phyloP scores from a whole-genome alignment of 2,113 vertebrate species.

The Sturnus vulgaris region DNA sequence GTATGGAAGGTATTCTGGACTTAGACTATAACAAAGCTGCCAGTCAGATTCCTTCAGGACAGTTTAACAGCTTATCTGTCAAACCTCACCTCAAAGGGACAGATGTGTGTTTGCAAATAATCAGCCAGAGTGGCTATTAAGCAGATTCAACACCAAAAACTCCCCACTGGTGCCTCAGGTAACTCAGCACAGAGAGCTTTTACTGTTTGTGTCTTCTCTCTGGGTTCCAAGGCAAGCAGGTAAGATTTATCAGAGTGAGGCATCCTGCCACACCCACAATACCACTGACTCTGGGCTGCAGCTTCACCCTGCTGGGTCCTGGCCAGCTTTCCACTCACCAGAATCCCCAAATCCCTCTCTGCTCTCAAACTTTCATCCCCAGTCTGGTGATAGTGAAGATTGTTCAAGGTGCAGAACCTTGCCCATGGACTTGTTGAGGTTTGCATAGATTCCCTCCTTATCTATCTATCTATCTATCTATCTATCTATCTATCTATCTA shows the following conservation, averaged over 20 bases:
- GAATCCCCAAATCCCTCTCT: neutral
- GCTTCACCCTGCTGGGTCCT: neutral
- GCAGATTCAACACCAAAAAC: neutral
- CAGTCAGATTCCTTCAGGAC: neutral
- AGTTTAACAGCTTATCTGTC: neutral
- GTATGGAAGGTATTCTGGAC: neutral
- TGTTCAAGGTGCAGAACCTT: neutral
- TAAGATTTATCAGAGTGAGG: neutral
- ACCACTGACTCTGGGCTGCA: neutral
- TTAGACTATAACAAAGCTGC: neutral
- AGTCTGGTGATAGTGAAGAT: neutral
- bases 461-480: neutral
- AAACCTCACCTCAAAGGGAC: neutral
- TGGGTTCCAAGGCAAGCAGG: neutral
- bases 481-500: too few relatives aligned
- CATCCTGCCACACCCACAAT: neutral
- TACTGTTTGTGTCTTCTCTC: neutral
- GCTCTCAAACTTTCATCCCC: neutral
- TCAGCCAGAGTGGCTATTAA: neutral
- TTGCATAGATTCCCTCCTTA: rapidly evolving
- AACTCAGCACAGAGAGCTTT: neutral
- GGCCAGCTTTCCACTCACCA: neutral
- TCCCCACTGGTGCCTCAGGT: neutral
- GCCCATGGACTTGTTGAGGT: neutral
- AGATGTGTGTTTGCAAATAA: neutral